phyloP scores from a whole-genome alignment of 2,888 invertebrate genomes.

The Eudemis profundana region DNA sequence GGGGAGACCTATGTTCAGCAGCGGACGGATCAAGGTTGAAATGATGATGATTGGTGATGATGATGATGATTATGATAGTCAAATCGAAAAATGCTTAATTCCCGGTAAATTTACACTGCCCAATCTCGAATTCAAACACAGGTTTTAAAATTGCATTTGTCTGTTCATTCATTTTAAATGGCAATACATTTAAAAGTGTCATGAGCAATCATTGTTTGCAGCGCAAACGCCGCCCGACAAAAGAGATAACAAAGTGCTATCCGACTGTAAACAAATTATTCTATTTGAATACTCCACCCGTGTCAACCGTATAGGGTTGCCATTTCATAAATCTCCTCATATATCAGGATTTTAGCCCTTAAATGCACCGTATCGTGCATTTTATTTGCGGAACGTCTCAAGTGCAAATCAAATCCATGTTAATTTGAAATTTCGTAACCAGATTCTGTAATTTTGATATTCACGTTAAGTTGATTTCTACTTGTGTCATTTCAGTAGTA shows the following conservation, averaged over 20 bases:
- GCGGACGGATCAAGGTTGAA: too few relatives aligned
- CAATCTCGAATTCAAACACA: neutral
- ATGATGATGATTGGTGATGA: too few relatives aligned
- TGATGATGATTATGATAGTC: too few relatives aligned
- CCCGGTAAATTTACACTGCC: too few relatives aligned
- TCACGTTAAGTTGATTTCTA: too few relatives aligned
- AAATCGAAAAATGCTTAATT: too few relatives aligned
- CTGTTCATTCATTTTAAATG: neutral
- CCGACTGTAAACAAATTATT: conserved; percentile 34
- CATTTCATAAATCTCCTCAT: neutral
- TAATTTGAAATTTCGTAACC: too few relatives aligned
- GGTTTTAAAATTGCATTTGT: neutral
- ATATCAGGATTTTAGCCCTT: neutral
- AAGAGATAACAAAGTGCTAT: conserved; percentile 6
- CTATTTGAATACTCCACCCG: conserved; percentile 24
- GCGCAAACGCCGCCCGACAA: conserved; percentile 12
- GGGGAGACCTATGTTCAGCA: too few relatives aligned
- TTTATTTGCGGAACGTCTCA: too few relatives aligned
- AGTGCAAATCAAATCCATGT: too few relatives aligned
- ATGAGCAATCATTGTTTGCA: conserved; percentile 17
- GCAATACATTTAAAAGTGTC: conserved; percentile 8
- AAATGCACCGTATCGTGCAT: neutral
- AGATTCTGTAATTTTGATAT: too few relatives aligned
- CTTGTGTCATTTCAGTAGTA: too few relatives aligned
- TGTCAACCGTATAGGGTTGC: conserved; percentile 10